A percentile compares a stretch with the other conserved stretches of the same genome.
Conservation (phyloP, 2,888 invertebrate species). For the Idaea biselata region DNA sequence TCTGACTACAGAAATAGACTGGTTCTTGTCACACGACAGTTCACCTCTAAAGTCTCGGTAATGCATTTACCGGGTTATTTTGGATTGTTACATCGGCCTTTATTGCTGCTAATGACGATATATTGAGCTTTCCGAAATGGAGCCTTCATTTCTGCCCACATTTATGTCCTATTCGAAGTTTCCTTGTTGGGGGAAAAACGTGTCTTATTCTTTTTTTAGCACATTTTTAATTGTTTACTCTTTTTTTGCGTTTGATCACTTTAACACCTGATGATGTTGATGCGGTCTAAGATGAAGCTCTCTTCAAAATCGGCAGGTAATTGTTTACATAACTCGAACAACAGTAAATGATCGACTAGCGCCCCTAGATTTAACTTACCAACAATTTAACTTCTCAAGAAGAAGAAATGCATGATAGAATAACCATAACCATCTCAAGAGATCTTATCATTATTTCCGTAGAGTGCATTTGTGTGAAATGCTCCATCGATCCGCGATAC, state of each 20-base stretch:
- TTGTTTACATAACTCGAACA: background rate
- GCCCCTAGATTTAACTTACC: background rate
- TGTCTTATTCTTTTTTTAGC: background rate
- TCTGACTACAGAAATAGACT: conserved; percentile 48
- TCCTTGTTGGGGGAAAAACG: conserved; percentile 8
- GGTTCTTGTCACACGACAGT: conserved; percentile 49
- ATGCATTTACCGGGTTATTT: conserved; percentile 23
- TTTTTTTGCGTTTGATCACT: background rate
- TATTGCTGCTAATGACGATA: conserved; percentile 21
- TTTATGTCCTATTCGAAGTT: conserved; percentile 34
- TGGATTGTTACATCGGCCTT: conserved; percentile 17
- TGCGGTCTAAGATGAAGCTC: background rate
- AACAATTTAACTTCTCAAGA: background rate
- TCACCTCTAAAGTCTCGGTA: conserved; percentile 38
- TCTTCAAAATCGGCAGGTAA: too few species aligned
- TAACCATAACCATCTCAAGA: background rate
- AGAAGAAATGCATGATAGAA: background rate
- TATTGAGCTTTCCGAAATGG: background rate
- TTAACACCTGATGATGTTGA: too few species aligned
- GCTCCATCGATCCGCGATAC: conserved; percentile 25
- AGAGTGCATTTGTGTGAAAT: conserved; percentile 16
- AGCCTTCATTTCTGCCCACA: conserved; percentile 15
- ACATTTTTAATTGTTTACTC: background rate
- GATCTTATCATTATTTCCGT: background rate
- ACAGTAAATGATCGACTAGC: background rate